Conservation (phyloP, 2,888 invertebrate genomes). For the Sesia apiformis region DNA sequence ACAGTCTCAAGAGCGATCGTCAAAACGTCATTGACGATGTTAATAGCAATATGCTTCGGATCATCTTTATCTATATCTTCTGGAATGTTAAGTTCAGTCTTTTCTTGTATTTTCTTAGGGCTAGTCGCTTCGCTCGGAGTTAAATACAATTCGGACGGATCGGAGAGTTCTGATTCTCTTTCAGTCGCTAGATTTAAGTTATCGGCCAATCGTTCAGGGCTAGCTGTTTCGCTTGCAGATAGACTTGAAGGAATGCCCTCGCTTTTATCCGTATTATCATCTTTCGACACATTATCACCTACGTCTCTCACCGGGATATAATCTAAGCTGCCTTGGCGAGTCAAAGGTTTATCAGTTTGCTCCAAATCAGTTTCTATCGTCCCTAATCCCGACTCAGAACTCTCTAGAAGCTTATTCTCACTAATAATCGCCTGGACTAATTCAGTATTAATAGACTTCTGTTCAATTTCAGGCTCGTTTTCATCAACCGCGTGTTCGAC, state of each 20-base stretch:
- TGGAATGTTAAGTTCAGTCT: conserved; percentile 43
- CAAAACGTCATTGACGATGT: conserved; percentile 67
- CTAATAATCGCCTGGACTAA: conserved; percentile 42
- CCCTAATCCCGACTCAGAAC: conserved; percentile 55
- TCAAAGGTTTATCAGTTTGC: conserved; percentile 45
- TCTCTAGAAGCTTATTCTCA: conserved; percentile 47
- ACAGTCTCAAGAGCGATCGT: conserved; percentile 61
- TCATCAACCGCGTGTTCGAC: conserved; percentile 48
- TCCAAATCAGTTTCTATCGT: conserved; percentile 37
- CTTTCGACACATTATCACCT: conserved; percentile 50
- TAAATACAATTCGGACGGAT: conserved; percentile 79
- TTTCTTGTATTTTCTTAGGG: conserved; percentile 58
- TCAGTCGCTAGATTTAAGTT: conserved; percentile 50
- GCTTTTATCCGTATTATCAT: conserved; percentile 63
- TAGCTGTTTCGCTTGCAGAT: conserved; percentile 63
- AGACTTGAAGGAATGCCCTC: conserved; percentile 67
- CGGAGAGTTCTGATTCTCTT: conserved; percentile 78
- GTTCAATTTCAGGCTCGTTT: conserved; percentile 19
- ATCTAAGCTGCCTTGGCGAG: conserved; percentile 61
- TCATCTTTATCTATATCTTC: conserved; percentile 42
- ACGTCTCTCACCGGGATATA: conserved; percentile 69
- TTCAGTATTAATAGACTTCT: conserved; percentile 29
- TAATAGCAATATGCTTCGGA: conserved; percentile 57
- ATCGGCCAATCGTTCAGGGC: conserved; percentile 59
- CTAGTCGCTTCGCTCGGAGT: conserved; percentile 79